Conservation (phyloP, 1,140 invertebrate species). For the Megalopta genalis region DNA sequence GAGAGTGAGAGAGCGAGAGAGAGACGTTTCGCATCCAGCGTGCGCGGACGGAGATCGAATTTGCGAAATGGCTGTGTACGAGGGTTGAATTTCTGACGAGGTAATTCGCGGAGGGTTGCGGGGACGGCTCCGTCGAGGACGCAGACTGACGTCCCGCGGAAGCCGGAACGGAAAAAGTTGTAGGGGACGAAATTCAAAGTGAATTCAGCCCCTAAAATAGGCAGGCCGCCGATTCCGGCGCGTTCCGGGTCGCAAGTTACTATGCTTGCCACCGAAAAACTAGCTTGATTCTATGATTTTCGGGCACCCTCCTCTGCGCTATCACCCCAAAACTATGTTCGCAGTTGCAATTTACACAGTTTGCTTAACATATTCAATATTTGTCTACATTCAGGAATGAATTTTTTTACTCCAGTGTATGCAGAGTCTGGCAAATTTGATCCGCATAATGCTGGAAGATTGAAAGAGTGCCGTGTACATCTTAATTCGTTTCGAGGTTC, state of each 20-base stretch:
- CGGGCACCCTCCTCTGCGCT: background rate
- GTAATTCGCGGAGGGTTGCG: conserved; percentile 68
- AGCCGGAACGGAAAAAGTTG: conserved; percentile 54
- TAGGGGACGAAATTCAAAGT: conserved; percentile 57
- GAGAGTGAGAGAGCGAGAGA: background rate
- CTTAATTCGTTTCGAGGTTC: no score
- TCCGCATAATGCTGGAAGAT: no score
- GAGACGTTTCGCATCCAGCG: conserved; percentile 58
- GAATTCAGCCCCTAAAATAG: conserved; percentile 58
- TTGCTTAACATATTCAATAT: no score
- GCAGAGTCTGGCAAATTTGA: no score
- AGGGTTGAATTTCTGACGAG: conserved; percentile 77
- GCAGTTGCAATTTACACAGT: no score
- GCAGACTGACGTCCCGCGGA: conserved; percentile 46
- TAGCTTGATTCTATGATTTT: conserved; percentile 1
- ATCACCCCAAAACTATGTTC: no score
- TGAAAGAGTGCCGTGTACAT: no score
- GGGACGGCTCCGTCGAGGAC: background rate
- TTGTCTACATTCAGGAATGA: no score
- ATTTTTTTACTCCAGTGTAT: no score
- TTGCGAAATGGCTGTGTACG: conserved; percentile 77
- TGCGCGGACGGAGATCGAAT: conserved; percentile 75
- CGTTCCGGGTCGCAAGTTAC: conserved; percentile 47
- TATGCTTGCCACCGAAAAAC: background rate
- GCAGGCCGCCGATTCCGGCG: conserved; percentile 39